Percentiles rank a stretch among this genome's conserved stretches.
Evolutionary conservation across 2,888 invertebrate species (phyloP).

Genomic region (Smittia sp.): DNA sequence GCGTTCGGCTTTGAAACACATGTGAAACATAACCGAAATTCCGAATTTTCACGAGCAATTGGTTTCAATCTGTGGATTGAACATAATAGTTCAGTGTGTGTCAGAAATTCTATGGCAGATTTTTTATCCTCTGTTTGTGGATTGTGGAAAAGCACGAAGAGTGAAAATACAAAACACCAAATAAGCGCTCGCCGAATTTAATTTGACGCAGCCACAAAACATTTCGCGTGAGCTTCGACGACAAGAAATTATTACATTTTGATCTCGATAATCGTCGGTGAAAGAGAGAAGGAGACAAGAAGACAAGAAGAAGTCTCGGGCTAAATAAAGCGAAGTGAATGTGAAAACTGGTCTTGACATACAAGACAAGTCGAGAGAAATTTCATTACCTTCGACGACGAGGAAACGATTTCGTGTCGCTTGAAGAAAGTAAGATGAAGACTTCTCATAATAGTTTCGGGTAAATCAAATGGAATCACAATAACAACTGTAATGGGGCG

Average conservation of each 20-base stretch:
- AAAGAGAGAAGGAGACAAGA: neutral
- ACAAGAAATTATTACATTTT: no score
- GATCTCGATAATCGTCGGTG: neutral
- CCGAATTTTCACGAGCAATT: conserved; percentile 13
- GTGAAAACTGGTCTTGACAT: conserved; percentile 28
- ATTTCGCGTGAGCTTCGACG: no score
- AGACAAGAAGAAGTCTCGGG: neutral
- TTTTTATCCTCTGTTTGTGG: no score
- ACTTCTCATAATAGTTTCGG: neutral
- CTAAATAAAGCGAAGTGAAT: conserved; percentile 21
- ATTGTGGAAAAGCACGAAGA: neutral
- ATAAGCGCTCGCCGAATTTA: neutral
- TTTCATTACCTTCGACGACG: conserved; percentile 1
- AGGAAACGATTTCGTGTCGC: neutral
- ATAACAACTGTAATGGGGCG: neutral
- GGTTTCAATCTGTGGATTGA: conserved; percentile 13
- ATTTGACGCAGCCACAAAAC: no score
- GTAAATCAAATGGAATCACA: neutral
- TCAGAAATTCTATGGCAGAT: no score
- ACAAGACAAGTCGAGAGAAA: conserved; percentile 19
- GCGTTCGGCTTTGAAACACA: neutral
- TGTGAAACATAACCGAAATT: neutral
- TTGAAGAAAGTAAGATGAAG: conserved; percentile 34
- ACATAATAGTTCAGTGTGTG: no score
- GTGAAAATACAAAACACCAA: neutral